A percentile compares a stretch with the other conserved stretches of the same genome.
phyloP scores from a whole-genome alignment of 2,888 invertebrate genomes.

The Eupithecia dodoneata region DNA sequence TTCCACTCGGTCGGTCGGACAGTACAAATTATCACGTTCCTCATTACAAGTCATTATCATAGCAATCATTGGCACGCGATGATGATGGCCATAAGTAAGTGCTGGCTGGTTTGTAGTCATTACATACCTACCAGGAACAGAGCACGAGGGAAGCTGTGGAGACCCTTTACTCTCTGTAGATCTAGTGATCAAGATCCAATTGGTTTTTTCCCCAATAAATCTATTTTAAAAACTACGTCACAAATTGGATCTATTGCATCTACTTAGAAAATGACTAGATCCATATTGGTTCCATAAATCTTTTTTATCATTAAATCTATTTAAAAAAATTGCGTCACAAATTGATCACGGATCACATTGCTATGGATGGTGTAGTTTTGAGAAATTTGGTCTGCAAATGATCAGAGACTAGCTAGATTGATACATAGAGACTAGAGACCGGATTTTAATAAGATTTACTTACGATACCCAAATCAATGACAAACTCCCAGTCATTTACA shows the following conservation, averaged over 20 bases:
- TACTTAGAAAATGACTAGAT: too few relatives aligned
- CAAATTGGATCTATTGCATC: too few relatives aligned
- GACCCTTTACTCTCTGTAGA: too few relatives aligned
- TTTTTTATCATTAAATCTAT: too few relatives aligned
- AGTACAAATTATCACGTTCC: slow-evolving; percentile 27
- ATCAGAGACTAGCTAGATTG: background rate
- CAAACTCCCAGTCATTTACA: background rate
- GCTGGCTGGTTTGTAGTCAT: slow-evolving; percentile 28
- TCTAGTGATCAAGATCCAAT: too few relatives aligned
- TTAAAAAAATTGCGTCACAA: too few relatives aligned
- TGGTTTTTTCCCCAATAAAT: too few relatives aligned
- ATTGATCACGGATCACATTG: background rate
- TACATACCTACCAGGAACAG: background rate
- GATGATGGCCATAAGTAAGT: slow-evolving; percentile 23
- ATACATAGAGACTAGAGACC: background rate
- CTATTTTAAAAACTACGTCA: too few relatives aligned
- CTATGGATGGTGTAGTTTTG: background rate
- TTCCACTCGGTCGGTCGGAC: slow-evolving; percentile 18
- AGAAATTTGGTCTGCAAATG: background rate
- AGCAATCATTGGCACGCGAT: slow-evolving; percentile 42
- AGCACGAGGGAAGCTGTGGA: background rate
- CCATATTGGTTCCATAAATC: too few relatives aligned
- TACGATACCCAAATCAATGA: background rate
- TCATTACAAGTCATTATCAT: slow-evolving; percentile 33
- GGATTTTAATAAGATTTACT: too few relatives aligned